Percentiles rank a stretch among this genome's conserved stretches.
Evolutionary conservation across 2,888 invertebrate genomes (phyloP).

Genomic region (Xestia xanthographa): DNA sequence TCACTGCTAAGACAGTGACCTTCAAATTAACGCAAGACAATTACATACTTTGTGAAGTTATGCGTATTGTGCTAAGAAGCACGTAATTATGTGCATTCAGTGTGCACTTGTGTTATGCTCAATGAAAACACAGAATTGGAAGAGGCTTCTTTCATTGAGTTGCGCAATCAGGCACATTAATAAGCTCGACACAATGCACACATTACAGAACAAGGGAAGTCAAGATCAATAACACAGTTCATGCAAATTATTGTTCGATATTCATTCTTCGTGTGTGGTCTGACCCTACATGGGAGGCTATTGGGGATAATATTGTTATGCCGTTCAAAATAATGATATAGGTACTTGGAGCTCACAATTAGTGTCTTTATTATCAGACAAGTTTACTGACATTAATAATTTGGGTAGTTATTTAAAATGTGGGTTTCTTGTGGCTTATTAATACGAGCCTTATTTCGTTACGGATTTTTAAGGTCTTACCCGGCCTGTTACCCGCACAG

Average conservation of each 20-base stretch:
- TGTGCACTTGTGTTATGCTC: neutral
- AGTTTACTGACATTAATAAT: neutral
- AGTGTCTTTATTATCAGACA: neutral
- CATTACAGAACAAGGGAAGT: slow-evolving; percentile 24
- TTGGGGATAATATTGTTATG: neutral
- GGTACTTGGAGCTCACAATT: neutral
- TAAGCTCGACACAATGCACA: slow-evolving; percentile 31
- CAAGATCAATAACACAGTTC: slow-evolving; percentile 31
- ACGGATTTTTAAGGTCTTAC: neutral
- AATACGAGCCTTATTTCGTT: neutral
- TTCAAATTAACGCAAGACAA: slow-evolving; percentile 16
- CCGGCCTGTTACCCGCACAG: neutral
- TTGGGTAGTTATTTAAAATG: neutral
- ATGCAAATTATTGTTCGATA: slow-evolving; percentile 55
- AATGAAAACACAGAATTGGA: neutral
- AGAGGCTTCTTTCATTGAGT: slow-evolving; percentile 24
- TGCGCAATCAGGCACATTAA: slow-evolving; percentile 16
- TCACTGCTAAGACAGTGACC: neutral
- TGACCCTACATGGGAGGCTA: slow-evolving; percentile 1
- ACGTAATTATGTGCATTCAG: neutral
- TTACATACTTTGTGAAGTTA: neutral
- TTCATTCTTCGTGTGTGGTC: slow-evolving; percentile 36
- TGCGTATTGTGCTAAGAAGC: neutral
- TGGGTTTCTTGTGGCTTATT: neutral
- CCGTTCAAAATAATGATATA: neutral